Evolutionary conservation across 2,797 vertebrate species (phyloP).

Genomic region (Hydrophis major): DNA sequence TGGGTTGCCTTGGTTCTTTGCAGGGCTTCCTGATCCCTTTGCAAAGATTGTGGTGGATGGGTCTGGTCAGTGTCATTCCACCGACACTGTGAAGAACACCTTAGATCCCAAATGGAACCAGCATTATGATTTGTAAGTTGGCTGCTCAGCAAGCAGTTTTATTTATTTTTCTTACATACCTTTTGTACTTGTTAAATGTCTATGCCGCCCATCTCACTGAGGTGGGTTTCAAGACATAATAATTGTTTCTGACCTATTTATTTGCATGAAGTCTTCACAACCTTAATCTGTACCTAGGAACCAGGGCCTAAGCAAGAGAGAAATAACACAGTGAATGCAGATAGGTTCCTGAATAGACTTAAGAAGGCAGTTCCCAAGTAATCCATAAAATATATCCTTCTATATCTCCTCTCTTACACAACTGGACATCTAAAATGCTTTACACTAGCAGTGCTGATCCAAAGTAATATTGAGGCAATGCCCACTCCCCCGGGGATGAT

Average conservation of each 20-base stretch:
- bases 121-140: constrained; percentile 97
- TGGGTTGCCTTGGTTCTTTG: constrained; percentile 29
- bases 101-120: constrained; percentile 99
- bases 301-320: not conserved
- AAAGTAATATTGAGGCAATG: not conserved
- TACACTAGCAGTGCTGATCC: not conserved
- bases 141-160: not conserved
- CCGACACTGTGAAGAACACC: constrained; percentile 98
- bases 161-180: no score
- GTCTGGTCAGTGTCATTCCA: constrained; percentile 98
- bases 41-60: constrained; percentile 97
- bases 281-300: not conserved
- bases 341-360: not conserved
- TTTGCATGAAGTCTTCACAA: not conserved
- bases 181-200: not conserved
- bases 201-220: not conserved
- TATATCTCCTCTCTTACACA: not conserved
- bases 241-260: not conserved
- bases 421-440: not conserved
- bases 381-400: not conserved
- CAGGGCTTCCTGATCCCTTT: constrained; percentile 95
- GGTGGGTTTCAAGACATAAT: not conserved
- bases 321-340: not conserved
- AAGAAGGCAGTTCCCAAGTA: not conserved
- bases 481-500: not conserved